These are phyloP conservation scores for Agrilus mali DNA, from an alignment of 2,888 invertebrate genomes.

Conservation along the genomic window DNA sequence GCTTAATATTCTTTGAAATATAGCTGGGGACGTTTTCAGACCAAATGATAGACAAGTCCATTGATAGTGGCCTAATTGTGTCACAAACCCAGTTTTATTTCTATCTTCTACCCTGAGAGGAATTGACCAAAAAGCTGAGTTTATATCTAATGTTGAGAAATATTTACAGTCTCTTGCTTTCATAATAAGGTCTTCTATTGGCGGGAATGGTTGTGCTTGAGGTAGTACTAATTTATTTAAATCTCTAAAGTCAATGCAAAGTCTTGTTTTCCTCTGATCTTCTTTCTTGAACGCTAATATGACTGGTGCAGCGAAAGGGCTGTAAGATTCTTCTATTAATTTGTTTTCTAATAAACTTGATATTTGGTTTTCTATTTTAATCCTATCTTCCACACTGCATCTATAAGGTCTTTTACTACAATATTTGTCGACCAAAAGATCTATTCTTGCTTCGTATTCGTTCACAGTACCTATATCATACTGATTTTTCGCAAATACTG, in stretches of 20 bases:
- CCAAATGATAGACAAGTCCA: conserved; percentile 14
- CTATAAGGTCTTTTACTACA: no score
- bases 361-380: no score
- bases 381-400: no score
- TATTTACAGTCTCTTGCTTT: conserved; percentile 23
- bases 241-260: conserved; percentile 22
- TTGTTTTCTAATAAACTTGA: no score
- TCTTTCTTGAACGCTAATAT: conserved; percentile 18
- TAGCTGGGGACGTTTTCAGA: conserved; percentile 13
- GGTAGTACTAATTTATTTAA: conserved; percentile 23
- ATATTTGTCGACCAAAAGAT: no score
- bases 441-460: no score
- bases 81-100: conserved; percentile 23
- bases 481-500: no score
- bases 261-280: conserved; percentile 17
- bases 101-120: conserved; percentile 21
- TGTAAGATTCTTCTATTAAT: conserved; percentile 16
- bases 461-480: no score
- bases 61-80: conserved; percentile 12
- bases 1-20: conserved; percentile 13
- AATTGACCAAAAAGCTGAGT: conserved; percentile 29
- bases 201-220: conserved; percentile 23
- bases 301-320: conserved; percentile 17
- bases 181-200: conserved; percentile 23
- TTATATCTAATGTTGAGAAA: conserved; percentile 24